Conservation (phyloP, 1,140 invertebrate genomes). For the Drosophila guanche region DNA sequence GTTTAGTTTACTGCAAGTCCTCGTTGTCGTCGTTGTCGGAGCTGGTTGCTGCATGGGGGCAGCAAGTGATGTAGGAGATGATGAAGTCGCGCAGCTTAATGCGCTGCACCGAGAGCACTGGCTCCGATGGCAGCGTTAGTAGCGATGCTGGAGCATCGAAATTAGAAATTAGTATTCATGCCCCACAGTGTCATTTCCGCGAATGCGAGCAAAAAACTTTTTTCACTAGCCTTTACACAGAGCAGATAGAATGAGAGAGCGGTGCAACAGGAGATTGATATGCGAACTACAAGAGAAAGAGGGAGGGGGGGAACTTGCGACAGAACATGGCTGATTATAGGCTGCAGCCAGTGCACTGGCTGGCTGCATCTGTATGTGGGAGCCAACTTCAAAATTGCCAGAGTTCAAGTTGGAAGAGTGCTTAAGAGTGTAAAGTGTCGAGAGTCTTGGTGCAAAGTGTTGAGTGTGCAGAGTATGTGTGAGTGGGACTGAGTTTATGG, state of each 20-base stretch:
- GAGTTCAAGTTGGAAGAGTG: conserved; percentile 55
- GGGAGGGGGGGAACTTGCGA: conserved; percentile 28
- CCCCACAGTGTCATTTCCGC: conserved; percentile 78
- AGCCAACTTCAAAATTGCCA: conserved; percentile 66
- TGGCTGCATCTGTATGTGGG: conserved; percentile 5
- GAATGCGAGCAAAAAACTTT: conserved; percentile 64
- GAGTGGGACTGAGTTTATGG: conserved; percentile 44
- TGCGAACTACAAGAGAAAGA: conserved; percentile 45
- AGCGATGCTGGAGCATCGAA: conserved; percentile 52
- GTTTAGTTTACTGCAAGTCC: conserved; percentile 65
- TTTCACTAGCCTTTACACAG: conserved; percentile 38
- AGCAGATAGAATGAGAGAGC: conserved; percentile 9
- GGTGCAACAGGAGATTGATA: conserved; percentile 53
- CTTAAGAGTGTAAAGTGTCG: conserved; percentile 21
- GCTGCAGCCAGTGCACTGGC: conserved; percentile 27
- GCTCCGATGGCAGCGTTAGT: conserved; percentile 28
- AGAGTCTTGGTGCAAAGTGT: conserved; percentile 26
- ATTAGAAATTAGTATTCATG: conserved; percentile 82
- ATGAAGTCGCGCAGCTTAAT: conserved; percentile 55
- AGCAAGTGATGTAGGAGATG: conserved; percentile 10
- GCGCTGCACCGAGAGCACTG: conserved; percentile 45
- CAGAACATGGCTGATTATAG: conserved; percentile 62
- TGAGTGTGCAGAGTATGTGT: conserved; percentile 16
- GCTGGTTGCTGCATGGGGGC: conserved; percentile 5
- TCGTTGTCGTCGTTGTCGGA: conserved; percentile 9